Conservation (phyloP, 2,888 invertebrate species). For the Tridacna gigas region DNA sequence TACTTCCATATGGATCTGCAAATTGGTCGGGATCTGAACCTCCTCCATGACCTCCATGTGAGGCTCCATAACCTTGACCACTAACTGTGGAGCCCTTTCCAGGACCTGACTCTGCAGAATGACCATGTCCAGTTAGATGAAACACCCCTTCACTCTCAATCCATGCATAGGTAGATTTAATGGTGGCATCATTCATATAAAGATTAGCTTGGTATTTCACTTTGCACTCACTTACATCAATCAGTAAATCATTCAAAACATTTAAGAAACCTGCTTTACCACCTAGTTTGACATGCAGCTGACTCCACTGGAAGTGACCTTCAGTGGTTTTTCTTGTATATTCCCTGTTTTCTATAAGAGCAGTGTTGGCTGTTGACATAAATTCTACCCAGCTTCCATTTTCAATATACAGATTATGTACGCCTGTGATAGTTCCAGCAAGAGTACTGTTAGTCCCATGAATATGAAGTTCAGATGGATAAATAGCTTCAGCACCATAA, state of each 20-base stretch:
- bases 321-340: constrained; percentile 59
- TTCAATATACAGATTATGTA: constrained; percentile 72
- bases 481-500: constrained; percentile 68
- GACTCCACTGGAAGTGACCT: constrained; percentile 72
- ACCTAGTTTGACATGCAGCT: constrained; percentile 69
- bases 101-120: constrained; percentile 64
- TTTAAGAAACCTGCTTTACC: constrained; percentile 69
- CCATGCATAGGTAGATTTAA: constrained; percentile 74
- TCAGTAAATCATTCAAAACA: constrained; percentile 52
- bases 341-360: constrained; percentile 68
- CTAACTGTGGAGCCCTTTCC: constrained; percentile 68
- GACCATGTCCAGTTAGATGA: constrained; percentile 74
- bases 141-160: constrained; percentile 77
- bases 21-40: constrained; percentile 53
- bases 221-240: constrained; percentile 70
- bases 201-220: constrained; percentile 74
- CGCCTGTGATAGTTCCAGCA: constrained; percentile 72
- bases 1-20: constrained; percentile 72
- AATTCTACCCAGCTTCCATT: constrained; percentile 65
- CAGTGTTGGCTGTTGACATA: constrained; percentile 73
- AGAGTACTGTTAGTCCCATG: constrained; percentile 76
- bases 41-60: constrained; percentile 77
- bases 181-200: constrained; percentile 75
- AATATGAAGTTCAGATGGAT: constrained; percentile 75
- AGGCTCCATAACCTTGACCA: constrained; percentile 73